Base-by-base conservation (phyloP, 1,140 invertebrate species). In the Lucilia cuprina region DNA sequence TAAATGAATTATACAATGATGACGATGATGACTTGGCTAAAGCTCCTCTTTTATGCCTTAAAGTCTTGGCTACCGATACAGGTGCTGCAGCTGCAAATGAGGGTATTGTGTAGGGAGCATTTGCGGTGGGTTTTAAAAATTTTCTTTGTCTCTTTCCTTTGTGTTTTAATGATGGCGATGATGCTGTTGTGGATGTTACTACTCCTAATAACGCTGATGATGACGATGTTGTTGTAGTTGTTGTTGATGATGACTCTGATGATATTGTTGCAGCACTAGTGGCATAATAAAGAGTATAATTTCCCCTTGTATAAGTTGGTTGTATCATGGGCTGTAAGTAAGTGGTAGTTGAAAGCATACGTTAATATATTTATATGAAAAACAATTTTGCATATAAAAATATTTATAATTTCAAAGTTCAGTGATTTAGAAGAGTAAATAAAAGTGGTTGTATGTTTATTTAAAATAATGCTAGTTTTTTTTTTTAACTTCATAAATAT, bases 211-310 rank as follows among this genome's bases (percentile, higher is more conserved):
- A 34, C 47, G 78, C 25, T 19, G 34, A 19, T 14, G 49, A 25
- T 55, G 47, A 35, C 5, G 74, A 25, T 25, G 74, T 13, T 85
- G 77, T 34, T 34, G 83, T 7, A n/a, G 83, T 77, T 25, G 49
- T 17, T 30, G 74, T 14, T 77, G 74, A 14, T 19, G 65, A 50
- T 78, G 75, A n/a, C 41, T 35, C 10, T 17, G 88, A 88, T 87
- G 82, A 65, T 83, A 35, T 21, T 75, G 80, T 21, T 21, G 25
- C 47, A 41, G 80, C 25, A 50, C n/a, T 55, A 47, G 74, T 50
- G n/a, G 87, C 88, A 84, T 90, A 89, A 84, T 87, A 89, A 89
- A 89, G 89, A 86, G 89, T 90, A 89, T 87, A 86, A 86, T 90
- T 89, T 90, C 88, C 89, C 87, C 88, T 87, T 85, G 86, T 89